These are phyloP conservation scores for Dicyrtoma fusca DNA, from an alignment of 2,888 invertebrate species.

Conservation along the genomic window DNA sequence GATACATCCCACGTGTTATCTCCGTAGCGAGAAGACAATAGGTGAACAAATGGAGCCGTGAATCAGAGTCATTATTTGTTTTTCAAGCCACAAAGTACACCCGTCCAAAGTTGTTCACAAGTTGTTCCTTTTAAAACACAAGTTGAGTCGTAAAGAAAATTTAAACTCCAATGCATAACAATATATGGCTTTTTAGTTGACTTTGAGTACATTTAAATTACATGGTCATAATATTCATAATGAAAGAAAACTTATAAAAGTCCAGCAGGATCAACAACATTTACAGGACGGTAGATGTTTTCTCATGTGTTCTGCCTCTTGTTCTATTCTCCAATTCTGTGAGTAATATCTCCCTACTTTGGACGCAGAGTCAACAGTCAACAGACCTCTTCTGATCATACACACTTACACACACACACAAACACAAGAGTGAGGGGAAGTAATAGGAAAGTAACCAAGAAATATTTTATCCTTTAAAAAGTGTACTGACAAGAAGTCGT, in stretches of 20 bases:
- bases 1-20: constrained; percentile 8
- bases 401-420: no score
- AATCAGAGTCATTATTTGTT: constrained; percentile 24
- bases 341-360: no score
- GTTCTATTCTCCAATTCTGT: no score
- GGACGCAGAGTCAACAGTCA: no score
- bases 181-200: no score
- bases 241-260: no score
- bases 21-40: constrained; percentile 4
- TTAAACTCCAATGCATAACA: background rate
- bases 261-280: no score
- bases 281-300: no score
- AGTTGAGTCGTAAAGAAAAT: constrained; percentile 6
- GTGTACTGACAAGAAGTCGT: background rate
- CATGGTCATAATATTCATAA: no score
- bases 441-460: background rate
- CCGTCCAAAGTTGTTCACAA: constrained; percentile 8
- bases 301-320: no score
- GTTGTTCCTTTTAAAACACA: constrained; percentile 14
- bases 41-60: constrained; percentile 22
- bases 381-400: no score
- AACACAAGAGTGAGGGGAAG: background rate
- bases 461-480: background rate
- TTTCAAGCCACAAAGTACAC: constrained; percentile 19
- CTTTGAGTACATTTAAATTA: no score